Conservation (phyloP, 2,113 vertebrate species). For the Corythoichthys intestinalis region DNA sequence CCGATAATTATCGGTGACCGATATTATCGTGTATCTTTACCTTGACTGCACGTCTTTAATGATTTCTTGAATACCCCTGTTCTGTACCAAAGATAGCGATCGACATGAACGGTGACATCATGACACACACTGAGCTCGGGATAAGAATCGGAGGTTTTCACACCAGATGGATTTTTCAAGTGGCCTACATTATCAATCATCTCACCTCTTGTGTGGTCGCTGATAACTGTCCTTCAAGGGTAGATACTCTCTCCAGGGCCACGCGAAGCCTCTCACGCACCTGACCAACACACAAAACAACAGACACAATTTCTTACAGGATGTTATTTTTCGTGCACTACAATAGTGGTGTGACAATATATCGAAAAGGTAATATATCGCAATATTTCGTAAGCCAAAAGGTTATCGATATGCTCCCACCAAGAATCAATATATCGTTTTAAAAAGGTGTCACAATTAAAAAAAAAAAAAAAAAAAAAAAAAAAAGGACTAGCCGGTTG, state of each 20-base stretch:
- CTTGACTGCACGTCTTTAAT: neutral
- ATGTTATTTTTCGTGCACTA: too few relatives aligned
- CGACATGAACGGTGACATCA: neutral
- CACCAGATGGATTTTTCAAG: neutral
- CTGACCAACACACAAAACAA: conserved; percentile 69
- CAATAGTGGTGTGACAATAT: too few relatives aligned
- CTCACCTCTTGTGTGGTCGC: conserved; percentile 85
- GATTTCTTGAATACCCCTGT: neutral
- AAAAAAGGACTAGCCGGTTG: too few relatives aligned
- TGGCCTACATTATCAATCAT: neutral
- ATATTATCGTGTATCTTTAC: too few relatives aligned
- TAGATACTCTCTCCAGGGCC: conserved; percentile 86
- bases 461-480: too few relatives aligned
- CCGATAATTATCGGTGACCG: too few relatives aligned
- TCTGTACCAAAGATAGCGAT: neutral
- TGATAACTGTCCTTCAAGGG: conserved; percentile 86
- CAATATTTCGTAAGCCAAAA: too few relatives aligned
- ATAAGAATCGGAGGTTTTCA: neutral
- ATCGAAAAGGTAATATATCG: too few relatives aligned
- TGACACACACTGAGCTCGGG: neutral
- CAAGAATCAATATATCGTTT: too few relatives aligned
- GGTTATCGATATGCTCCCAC: too few relatives aligned
- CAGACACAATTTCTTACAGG: neutral
- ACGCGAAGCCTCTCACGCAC: conserved; percentile 90
- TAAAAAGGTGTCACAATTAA: too few relatives aligned